A percentile compares a stretch with the other conserved stretches of the same genome.
Evolutionary conservation across 2,797 vertebrate genomes (phyloP).

Genomic region (Arctocebus calabarensis): DNA sequence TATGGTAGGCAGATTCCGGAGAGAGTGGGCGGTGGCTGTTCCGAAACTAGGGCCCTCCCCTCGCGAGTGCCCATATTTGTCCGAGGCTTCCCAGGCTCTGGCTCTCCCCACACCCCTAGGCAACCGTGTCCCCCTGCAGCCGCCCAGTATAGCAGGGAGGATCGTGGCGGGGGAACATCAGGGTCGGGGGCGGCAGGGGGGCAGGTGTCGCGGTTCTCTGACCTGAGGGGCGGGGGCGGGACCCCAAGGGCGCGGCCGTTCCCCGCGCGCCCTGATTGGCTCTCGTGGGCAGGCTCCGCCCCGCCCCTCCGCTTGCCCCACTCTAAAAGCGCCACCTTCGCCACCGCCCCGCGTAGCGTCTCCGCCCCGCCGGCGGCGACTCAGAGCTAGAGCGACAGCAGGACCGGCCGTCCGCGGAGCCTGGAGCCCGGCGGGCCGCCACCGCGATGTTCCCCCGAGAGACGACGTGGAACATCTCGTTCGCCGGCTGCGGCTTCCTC

Average conservation of each 20-base stretch:
- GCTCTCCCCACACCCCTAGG: rapidly evolving
- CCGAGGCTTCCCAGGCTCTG: background rate
- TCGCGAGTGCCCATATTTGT: background rate
- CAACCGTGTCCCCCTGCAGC: background rate
- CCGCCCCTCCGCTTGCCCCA: background rate
- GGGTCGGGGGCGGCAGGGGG: rapidly evolving
- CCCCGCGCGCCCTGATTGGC: slow-evolving; percentile 55
- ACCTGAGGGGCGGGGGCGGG: background rate
- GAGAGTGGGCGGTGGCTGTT: background rate
- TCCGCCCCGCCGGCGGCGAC: slow-evolving; percentile 23
- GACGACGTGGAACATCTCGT: slow-evolving; percentile 97
- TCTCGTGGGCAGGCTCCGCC: background rate
- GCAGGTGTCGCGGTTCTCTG: background rate
- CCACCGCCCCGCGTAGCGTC: background rate
- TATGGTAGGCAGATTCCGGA: background rate
- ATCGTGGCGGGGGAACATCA: rapidly evolving
- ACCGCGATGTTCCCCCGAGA: slow-evolving; percentile 94
- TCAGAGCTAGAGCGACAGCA: rapidly evolving
- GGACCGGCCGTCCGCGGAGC: rapidly evolving
- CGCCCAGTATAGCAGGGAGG: rapidly evolving
- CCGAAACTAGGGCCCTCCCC: background rate
- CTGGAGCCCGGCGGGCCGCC: background rate
- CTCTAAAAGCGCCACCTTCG: background rate
- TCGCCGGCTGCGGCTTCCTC: slow-evolving; percentile 97
- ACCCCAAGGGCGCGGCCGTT: slow-evolving; percentile 50